Conservation (phyloP, 1,140 invertebrate genomes). For the Agrilus planipennis region DNA sequence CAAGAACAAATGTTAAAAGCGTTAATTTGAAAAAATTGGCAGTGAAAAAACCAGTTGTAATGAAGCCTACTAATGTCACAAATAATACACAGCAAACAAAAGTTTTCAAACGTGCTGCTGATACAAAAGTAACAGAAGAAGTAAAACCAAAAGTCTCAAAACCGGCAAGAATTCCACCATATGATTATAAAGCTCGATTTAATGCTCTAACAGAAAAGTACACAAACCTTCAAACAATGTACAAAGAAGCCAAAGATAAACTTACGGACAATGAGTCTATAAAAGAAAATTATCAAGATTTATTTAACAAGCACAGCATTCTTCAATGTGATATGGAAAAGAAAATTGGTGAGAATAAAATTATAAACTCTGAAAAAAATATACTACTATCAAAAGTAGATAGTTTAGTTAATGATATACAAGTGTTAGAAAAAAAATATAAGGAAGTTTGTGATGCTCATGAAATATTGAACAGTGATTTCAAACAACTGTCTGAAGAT, state of each 20-base stretch:
- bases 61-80: too few species aligned
- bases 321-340: neutral
- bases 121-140: neutral
- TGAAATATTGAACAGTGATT: neutral
- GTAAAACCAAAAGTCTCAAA: neutral
- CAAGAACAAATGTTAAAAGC: too few species aligned
- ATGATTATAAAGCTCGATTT: constrained; percentile 10
- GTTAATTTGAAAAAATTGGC: too few species aligned
- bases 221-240: neutral
- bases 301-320: neutral
- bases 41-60: too few species aligned
- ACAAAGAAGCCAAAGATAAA: neutral
- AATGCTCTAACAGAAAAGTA: constrained; percentile 7
- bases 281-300: neutral
- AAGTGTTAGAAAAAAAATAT: neutral
- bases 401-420: constrained; percentile 1
- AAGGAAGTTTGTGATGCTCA: neutral
- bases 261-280: neutral
- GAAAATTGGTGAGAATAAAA: constrained; percentile 1
- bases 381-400: neutral
- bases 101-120: too few species aligned
- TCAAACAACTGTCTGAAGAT: neutral
- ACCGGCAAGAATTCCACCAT: constrained; percentile 3
- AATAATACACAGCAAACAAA: too few species aligned
- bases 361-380: neutral